Evolutionary conservation across 1,140 invertebrate species (phyloP).

Genomic region (Drosophila arizonae): DNA sequence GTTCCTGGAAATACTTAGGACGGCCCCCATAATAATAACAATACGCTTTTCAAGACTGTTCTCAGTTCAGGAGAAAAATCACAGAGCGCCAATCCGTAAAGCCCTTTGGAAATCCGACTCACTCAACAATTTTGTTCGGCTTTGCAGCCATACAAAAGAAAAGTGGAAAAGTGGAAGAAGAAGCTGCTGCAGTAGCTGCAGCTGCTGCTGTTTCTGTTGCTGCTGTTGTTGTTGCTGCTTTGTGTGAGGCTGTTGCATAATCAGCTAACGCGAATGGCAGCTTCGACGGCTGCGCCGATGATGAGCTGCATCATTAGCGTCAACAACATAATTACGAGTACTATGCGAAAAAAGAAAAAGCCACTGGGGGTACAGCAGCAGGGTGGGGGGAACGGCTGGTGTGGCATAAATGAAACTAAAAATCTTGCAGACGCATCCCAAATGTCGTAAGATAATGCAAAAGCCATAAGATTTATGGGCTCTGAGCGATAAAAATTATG

Average conservation of each 20-base stretch:
- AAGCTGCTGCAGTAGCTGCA: neutral
- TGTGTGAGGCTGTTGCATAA: constrained; percentile 57
- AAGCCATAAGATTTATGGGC: constrained; percentile 68
- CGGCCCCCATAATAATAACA: too few relatives aligned
- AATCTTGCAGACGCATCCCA: constrained; percentile 58
- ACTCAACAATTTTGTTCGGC: constrained; percentile 10
- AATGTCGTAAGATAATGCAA: constrained; percentile 48
- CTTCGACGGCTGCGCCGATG: constrained; percentile 45
- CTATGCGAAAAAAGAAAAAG: constrained; percentile 67
- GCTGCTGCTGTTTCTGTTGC: too few relatives aligned
- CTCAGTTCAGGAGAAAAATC: too few relatives aligned
- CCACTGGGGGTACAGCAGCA: neutral
- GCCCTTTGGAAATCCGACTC: neutral
- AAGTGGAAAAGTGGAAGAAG: neutral
- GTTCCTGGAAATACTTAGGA: too few relatives aligned
- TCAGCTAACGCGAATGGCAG: constrained; percentile 30
- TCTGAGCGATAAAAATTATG: constrained; percentile 70
- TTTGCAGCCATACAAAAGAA: constrained; percentile 9
- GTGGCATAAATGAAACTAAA: constrained; percentile 25
- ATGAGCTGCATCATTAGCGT: constrained; percentile 68
- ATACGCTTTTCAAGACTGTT: too few relatives aligned
- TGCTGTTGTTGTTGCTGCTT: constrained; percentile 18
- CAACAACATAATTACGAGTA: constrained; percentile 77
- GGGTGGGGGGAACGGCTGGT: neutral
- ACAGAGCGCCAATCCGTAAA: neutral